A percentile compares a stretch with the other conserved stretches of the same genome.
Evolutionary conservation across 2,797 vertebrate genomes (phyloP).

Genomic region (Austrolebias charrua): DNA sequence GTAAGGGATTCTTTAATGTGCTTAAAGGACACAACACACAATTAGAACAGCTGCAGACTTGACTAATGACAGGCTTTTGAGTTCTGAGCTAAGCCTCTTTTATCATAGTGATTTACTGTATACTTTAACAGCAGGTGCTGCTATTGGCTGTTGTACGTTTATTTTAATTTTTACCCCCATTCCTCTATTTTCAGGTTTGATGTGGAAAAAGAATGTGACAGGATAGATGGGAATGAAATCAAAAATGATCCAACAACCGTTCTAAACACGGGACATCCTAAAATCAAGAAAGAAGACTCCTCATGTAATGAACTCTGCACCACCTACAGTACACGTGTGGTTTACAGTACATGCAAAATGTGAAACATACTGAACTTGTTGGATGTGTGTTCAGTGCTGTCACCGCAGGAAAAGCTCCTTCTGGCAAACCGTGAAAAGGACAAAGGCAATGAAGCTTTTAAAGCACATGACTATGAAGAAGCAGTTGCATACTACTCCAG

Average conservation of each 20-base stretch:
- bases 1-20: constrained; percentile 75
- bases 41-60: constrained; percentile 21
- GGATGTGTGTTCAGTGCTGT: constrained; percentile 75
- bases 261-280: constrained; percentile 59
- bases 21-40: constrained; percentile 23
- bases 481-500: constrained; percentile 89
- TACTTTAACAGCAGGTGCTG: not conserved
- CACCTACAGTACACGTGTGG: not conserved
- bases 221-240: constrained; percentile 74
- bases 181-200: constrained; percentile 82
- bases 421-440: constrained; percentile 87
- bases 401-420: constrained; percentile 79
- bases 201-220: constrained; percentile 87
- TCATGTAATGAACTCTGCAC: constrained; percentile 74
- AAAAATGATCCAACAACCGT: constrained; percentile 62
- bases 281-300: constrained; percentile 75
- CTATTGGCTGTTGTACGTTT: not conserved
- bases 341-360: not conserved
- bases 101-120: constrained; percentile 6
- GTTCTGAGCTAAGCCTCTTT: constrained; percentile 10
- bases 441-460: constrained; percentile 95
- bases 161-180: not conserved
- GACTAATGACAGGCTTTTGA: not conserved
- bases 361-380: not conserved
- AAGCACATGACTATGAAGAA: constrained; percentile 85